A percentile compares a stretch with the other conserved stretches of the same genome.
Evolutionary conservation across 2,797 vertebrate species (phyloP).

Genomic region (Lagodon rhomboides): DNA sequence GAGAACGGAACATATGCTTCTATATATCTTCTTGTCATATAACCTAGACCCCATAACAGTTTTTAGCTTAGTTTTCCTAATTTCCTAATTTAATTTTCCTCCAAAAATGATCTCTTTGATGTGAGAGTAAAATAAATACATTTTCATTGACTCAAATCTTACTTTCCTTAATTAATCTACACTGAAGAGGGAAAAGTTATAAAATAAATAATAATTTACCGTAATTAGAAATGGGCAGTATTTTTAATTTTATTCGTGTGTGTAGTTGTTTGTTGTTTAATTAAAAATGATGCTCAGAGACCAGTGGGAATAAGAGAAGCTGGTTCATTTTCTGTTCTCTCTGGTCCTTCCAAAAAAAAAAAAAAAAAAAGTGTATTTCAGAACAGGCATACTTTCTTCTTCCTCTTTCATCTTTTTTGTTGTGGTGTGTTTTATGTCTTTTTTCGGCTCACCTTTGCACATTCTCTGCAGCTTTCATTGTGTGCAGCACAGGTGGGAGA

Average conservation of each 20-base stretch:
- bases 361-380: neutral
- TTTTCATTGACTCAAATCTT: slow-evolving; percentile 11
- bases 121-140: slow-evolving; percentile 15
- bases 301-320: slow-evolving; percentile 25
- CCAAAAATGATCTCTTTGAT: slow-evolving; percentile 27
- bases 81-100: slow-evolving; percentile 11
- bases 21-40: slow-evolving; percentile 8
- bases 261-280: slow-evolving; percentile 42
- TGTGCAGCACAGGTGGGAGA: neutral
- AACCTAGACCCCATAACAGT: neutral
- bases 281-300: slow-evolving; percentile 29
- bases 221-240: slow-evolving; percentile 11
- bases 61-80: slow-evolving; percentile 11
- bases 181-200: slow-evolving; percentile 7
- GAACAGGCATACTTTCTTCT: neutral
- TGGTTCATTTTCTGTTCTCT: slow-evolving; percentile 27
- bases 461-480: neutral
- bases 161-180: slow-evolving; percentile 17
- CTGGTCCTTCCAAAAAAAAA: slow-evolving; percentile 7
- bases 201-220: slow-evolving; percentile 8
- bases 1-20: neutral
- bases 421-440: neutral
- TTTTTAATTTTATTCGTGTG: slow-evolving; percentile 16
- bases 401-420: neutral
- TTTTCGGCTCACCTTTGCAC: neutral